Conservation (phyloP, 2,113 vertebrate species). For the Tylochromis polylepis region DNA sequence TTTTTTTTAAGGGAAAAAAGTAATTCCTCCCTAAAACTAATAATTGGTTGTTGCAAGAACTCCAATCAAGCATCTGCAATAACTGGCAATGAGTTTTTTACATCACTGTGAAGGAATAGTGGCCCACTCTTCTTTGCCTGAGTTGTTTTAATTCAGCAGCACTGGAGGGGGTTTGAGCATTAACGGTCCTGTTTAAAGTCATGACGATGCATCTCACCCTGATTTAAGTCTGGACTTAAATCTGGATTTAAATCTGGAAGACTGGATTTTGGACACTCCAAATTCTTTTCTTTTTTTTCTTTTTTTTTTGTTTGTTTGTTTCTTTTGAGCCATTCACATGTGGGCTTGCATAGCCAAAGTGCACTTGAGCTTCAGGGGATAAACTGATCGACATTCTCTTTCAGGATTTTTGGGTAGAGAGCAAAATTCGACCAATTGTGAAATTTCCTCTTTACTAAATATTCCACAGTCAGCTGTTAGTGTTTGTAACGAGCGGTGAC, state of each 20-base stretch:
- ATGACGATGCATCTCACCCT: neutral
- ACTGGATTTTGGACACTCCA: neutral
- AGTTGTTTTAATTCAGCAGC: neutral
- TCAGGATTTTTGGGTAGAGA: neutral
- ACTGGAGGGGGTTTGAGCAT: neutral
- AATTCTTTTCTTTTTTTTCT: too few species aligned
- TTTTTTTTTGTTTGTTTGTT: too few species aligned
- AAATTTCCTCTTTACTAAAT: neutral
- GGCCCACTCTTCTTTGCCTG: neutral
- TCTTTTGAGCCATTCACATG: neutral
- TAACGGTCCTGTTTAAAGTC: neutral
- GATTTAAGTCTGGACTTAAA: neutral
- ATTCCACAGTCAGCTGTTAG: neutral
- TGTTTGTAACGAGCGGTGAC: too few species aligned
- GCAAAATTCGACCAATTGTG: neutral
- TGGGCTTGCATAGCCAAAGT: neutral
- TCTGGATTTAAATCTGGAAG: too few species aligned
- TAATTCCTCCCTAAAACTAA: too few species aligned
- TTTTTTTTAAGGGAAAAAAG: too few species aligned
- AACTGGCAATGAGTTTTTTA: neutral
- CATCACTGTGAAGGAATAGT: neutral
- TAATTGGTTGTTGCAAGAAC: neutral
- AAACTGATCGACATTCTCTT: neutral
- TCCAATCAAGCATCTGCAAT: neutral
- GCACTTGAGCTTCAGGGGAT: neutral